A percentile compares a stretch with the other conserved stretches of the same genome.
These are phyloP conservation scores for Cariama cristata DNA, from an alignment of 2,113 vertebrate species.

Conservation along the genomic window DNA sequence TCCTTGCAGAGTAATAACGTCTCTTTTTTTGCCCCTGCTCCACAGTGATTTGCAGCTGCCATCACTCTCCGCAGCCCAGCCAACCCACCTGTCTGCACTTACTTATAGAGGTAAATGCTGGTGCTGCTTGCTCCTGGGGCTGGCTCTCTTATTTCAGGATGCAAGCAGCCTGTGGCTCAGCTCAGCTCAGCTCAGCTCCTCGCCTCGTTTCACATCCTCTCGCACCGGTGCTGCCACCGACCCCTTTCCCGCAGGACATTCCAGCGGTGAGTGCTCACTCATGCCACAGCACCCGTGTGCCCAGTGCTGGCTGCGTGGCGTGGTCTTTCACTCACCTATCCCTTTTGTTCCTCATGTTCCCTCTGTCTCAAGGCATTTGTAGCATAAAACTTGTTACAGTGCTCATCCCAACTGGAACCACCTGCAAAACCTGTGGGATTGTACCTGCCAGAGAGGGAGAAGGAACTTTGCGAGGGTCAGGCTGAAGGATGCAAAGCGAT, in stretches of 20 bases:
- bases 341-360: neutral
- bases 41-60: neutral
- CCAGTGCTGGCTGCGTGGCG: rapidly evolving
- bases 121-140: neutral
- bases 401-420: neutral
- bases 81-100: neutral
- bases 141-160: neutral
- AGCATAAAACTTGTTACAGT: neutral
- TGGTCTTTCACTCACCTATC: neutral
- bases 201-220: neutral
- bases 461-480: neutral
- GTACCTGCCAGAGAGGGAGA: neutral
- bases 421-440: neutral
- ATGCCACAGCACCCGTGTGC: rapidly evolving
- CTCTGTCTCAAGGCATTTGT: neutral
- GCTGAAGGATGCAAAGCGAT: neutral
- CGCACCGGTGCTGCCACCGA: rapidly evolving
- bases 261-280: neutral
- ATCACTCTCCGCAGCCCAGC: neutral
- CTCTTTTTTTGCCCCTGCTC: neutral
- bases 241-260: neutral
- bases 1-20: neutral
- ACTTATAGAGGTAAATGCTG: neutral
- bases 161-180: neutral
- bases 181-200: neutral